Base-by-base conservation (phyloP, 2,113 vertebrate genomes). In the Mystacornis crossleyi region DNA sequence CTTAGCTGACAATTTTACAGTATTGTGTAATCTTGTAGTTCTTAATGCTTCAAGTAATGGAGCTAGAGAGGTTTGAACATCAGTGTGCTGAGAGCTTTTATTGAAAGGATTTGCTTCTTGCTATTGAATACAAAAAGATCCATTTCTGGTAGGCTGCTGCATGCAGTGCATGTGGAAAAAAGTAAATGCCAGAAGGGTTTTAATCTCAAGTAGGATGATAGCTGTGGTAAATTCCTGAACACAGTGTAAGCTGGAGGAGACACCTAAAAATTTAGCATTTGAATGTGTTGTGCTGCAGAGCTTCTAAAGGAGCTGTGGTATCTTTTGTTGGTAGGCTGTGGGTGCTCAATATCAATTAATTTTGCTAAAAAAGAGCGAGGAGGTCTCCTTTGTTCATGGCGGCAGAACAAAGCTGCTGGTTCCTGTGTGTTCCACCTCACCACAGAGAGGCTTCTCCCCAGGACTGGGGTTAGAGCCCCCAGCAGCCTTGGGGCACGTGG, bases 81-180 rank as follows among this genome's bases (percentile, higher is more conserved):
- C 51, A 36, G 14, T 90, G 34, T 93, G 51, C 93, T 62, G 80
- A 90, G 28, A 87, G 86, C 80, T 87, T 92, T 85, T 89, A 58
- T 51, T 90, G 54, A 77, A 88, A 36, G 34, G 80, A 81, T 87
- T 95, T 95, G 65, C 72, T 94, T 69, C 88, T 86, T 81, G 64
- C 90, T 96, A 55, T 70, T 89, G 77, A 79, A 72, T 89, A 74
- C 53, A 58, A 88, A 88, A 83, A 53, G 58, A 82, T 75, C 42
- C 16, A 36, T 89, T 89, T 83, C 69, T 92, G 73, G n/a, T 82
- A 57, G 45, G 42, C 40, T 90, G 85, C 50, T 90, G 60, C 50
- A 45, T 89, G 74, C 51, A 42, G 71, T n/a, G 75, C 83, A 64
- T 53, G 29, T 60, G 72, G 17, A 10, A 42, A 34, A 81, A 53